Evolutionary conservation across 2,888 invertebrate species (phyloP), one percentile per base, ranked within the genome.

Genomic region (Epinotia ramella): DNA sequence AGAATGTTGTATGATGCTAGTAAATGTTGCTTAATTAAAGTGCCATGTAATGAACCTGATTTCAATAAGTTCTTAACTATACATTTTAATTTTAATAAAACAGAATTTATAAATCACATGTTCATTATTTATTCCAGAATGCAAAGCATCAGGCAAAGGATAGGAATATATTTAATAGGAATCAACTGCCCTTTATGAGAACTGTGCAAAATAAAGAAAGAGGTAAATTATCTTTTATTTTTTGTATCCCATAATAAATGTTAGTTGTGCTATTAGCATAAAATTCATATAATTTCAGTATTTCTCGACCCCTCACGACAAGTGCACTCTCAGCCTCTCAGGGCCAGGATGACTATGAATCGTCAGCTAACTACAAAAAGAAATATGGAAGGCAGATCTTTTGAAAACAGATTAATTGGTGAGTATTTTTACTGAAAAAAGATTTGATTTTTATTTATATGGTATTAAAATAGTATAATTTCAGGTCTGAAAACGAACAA

Each of bases 301-400:
- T 95, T 94, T 80, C 79, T 86, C 77, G 94, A 95, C 82, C 80
- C 86, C 65, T 89, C 94, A 60, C 88, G 94, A 79, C 94, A 93
- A 83, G 94, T 95, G 20, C 91, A 89, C 56, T 92, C 93, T 59
- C 91, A 93, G 77, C 88, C 89, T 5, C 79, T 87, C 72, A 53
- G 75, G 67, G 16, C 77, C 75, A 77, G 82, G 81, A 80, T 81
- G 78, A 57, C 77, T 76, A 40, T 70, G 68, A 87, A 80, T 73
- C 82, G 82, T 64, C 85, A 87, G 80, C 80, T 87, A 16, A 86
- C 82, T 78, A 79, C 85, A 46, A 88, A 86, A 78, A 87, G 81
- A 76, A 87, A 90, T 76, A 77, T 87, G 73, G 89, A 87, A 74
- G 85, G 83, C 67, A 87, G 88, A 80, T 82, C 88, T 66, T 82